Conservation (phyloP, 2,888 invertebrate species). For the Dilophus febrilis region DNA sequence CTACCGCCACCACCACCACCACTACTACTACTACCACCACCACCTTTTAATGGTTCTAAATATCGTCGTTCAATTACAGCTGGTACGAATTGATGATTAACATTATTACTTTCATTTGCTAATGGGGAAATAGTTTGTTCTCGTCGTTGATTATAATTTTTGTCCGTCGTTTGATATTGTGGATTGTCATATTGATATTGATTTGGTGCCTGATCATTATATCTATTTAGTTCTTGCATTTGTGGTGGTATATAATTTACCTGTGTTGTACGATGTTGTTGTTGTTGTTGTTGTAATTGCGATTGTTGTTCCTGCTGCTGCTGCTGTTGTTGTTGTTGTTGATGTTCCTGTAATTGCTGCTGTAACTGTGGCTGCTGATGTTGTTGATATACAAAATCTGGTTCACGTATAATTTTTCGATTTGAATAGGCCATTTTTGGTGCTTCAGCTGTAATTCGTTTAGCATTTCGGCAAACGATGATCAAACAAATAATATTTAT, state of each 20-base stretch:
- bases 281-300: no score
- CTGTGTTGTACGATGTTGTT: no score
- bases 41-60: constrained; percentile 5
- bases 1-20: neutral
- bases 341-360: neutral
- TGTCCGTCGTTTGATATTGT: neutral
- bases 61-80: constrained; percentile 1
- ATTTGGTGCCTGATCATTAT: constrained; percentile 2
- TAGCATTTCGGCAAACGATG: neutral
- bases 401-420: neutral
- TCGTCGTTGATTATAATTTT: neutral
- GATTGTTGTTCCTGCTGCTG: no score
- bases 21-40: neutral
- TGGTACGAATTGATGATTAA: neutral
- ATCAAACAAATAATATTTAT: constrained; percentile 4
- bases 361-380: neutral
- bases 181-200: constrained; percentile 4
- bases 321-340: neutral
- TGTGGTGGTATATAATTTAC: no score
- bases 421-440: no score
- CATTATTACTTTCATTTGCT: neutral
- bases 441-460: no score
- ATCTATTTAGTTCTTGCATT: neutral
- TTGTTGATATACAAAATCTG: neutral
- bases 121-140: no score